Conservation (phyloP, 2,888 invertebrate species). For the Machimus atricapillus region DNA sequence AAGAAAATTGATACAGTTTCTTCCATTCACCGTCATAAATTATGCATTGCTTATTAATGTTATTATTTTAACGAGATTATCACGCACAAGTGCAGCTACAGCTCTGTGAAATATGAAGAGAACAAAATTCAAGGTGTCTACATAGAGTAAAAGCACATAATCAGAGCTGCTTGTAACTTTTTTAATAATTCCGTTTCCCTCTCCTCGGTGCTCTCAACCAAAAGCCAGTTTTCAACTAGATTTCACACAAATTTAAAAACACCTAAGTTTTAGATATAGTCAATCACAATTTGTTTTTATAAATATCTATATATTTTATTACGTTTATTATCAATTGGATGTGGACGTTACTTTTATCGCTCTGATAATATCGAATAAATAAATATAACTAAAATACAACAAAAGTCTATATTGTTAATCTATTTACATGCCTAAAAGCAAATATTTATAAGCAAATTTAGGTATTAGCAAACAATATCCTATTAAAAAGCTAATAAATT, state of each 20-base stretch:
- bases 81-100: neutral
- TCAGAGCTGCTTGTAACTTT: neutral
- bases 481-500: too few species aligned
- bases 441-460: too few species aligned
- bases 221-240: neutral
- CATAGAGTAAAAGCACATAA: neutral
- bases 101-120: neutral
- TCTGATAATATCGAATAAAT: too few species aligned
- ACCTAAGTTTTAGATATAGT: neutral
- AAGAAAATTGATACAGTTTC: neutral
- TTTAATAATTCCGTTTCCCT: neutral
- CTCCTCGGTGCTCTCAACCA: too few species aligned
- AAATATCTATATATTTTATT: too few species aligned
- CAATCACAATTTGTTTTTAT: too few species aligned
- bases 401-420: too few species aligned
- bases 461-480: too few species aligned
- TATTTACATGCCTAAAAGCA: too few species aligned
- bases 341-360: too few species aligned
- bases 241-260: neutral
- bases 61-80: neutral
- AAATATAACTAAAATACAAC: too few species aligned
- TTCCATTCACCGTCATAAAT: neutral
- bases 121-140: neutral
- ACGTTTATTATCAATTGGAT: too few species aligned
- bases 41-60: neutral